Conservation (phyloP, 2,113 vertebrate species). For the Chionis minor region DNA sequence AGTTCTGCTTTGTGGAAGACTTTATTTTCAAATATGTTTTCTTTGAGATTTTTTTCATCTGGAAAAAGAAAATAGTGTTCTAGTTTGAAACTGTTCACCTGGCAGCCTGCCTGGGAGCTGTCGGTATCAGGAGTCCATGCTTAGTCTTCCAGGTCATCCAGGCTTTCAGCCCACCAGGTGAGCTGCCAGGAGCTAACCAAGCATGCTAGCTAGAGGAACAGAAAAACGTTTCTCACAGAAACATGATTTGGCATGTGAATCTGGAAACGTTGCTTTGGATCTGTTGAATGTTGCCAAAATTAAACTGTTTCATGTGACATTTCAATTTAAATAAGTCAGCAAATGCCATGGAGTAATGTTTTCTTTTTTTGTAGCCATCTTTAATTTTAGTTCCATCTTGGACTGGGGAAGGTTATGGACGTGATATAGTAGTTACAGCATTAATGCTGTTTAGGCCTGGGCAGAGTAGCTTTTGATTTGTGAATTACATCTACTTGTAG, state of each 20-base stretch:
- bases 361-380: not conserved
- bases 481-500: not conserved
- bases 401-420: not conserved
- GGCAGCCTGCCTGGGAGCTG: not conserved
- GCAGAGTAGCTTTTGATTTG: not conserved
- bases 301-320: not conserved
- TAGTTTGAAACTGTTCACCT: not conserved
- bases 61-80: not conserved
- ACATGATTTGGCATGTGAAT: not conserved
- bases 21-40: not conserved
- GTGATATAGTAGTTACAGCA: not conserved
- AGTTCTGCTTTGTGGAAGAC: not conserved
- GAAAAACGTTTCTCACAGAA: not conserved
- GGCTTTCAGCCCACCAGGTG: not conserved
- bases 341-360: not conserved
- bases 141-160: not conserved
- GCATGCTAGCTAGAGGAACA: not conserved
- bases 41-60: not conserved
- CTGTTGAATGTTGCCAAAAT: not conserved
- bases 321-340: not conserved
- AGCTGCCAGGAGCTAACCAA: slow-evolving; percentile 7
- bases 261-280: not conserved
- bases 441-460: not conserved
- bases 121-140: not conserved
- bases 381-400: not conserved